Percentiles rank a stretch among this genome's conserved stretches.
Conservation (phyloP, 2,888 invertebrate species). For the Caenorhabditis sp. region DNA sequence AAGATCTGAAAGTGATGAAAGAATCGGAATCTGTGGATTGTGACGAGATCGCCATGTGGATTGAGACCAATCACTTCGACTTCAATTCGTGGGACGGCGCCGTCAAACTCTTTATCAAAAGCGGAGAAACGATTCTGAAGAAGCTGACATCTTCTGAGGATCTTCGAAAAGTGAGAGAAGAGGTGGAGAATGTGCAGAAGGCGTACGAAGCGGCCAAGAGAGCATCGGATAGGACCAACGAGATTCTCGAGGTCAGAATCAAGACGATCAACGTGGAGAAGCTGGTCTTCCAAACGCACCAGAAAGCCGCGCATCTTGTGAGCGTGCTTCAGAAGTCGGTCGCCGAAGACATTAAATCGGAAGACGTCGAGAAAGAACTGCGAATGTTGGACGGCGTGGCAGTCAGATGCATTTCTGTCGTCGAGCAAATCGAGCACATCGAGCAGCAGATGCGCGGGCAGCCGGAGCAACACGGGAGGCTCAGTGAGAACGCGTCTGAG, state of each 20-base stretch:
- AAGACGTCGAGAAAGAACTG: constrained; percentile 26
- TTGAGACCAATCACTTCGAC: constrained; percentile 40
- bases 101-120: constrained; percentile 4
- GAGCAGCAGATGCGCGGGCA: constrained; percentile 8
- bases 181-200: not conserved
- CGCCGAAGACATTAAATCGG: constrained; percentile 1
- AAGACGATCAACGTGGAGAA: constrained; percentile 29
- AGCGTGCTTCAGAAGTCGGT: constrained; percentile 12
- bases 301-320: constrained; percentile 34
- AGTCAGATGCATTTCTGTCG: constrained; percentile 25
- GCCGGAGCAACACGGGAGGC: not conserved
- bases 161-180: not conserved
- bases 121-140: not conserved
- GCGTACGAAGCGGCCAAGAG: constrained; percentile 6
- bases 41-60: constrained; percentile 45
- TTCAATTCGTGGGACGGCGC: constrained; percentile 43
- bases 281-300: constrained; percentile 30
- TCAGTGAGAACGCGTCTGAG: constrained; percentile 1
- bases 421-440: constrained; percentile 35
- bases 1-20: constrained; percentile 28
- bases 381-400: constrained; percentile 32
- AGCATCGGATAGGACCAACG: not conserved
- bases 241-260: constrained; percentile 13
- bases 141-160: constrained; percentile 1
- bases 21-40: constrained; percentile 19